phyloP scores from a whole-genome alignment of 2,888 invertebrate species.

The Mallateleia sp. region DNA sequence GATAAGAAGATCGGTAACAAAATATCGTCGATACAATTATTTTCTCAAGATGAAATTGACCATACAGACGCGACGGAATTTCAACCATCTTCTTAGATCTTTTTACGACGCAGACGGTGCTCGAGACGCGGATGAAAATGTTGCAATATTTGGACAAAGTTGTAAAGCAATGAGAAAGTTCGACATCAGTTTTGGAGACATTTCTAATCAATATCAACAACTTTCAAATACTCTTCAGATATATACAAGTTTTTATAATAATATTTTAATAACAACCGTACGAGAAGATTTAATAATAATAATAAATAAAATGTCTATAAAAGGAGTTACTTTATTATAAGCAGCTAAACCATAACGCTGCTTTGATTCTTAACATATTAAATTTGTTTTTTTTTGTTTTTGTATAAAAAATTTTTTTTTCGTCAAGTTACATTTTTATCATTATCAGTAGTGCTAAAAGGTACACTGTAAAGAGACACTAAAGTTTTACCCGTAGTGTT shows the following conservation, averaged over 20 bases:
- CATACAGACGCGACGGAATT: constrained; percentile 23
- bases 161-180: constrained; percentile 23
- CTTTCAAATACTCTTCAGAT: too few relatives aligned
- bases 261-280: too few relatives aligned
- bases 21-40: constrained; percentile 39
- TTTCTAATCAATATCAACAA: neutral
- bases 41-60: constrained; percentile 47
- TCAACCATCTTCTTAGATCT: constrained; percentile 5
- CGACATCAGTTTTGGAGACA: neutral
- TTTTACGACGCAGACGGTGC: neutral
- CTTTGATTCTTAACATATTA: too few relatives aligned
- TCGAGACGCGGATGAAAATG: constrained; percentile 9
- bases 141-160: constrained; percentile 24
- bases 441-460: neutral
- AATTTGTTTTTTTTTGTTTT: too few relatives aligned
- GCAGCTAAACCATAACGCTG: too few relatives aligned
- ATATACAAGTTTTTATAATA: too few relatives aligned
- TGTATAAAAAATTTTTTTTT: too few relatives aligned
- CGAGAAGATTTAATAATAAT: too few relatives aligned
- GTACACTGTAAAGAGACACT: neutral
- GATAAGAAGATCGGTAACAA: constrained; percentile 58
- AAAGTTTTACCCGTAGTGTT: neutral
- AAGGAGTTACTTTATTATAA: too few relatives aligned
- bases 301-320: too few relatives aligned
- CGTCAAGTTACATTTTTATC: neutral